Conservation (phyloP, 2,113 vertebrate species). For the Pyrgilauda ruficollis region DNA sequence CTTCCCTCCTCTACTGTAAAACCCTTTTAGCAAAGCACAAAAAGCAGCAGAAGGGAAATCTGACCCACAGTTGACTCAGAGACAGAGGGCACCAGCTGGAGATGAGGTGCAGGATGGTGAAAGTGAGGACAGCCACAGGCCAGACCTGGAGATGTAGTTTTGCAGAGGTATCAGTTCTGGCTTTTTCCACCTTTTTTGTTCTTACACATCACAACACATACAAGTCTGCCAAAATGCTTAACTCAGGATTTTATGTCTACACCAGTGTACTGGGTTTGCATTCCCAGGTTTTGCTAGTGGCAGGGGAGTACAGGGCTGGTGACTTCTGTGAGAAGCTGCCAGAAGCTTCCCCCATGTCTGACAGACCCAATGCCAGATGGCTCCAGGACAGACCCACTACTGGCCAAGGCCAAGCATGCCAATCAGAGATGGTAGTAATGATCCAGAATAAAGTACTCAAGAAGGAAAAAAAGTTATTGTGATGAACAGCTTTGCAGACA, state of each 20-base stretch:
- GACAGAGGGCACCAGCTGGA: accelerated
- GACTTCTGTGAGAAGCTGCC: background rate
- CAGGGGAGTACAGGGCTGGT: background rate
- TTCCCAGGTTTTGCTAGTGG: background rate
- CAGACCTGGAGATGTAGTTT: background rate
- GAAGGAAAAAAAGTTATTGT: background rate
- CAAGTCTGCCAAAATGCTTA: background rate
- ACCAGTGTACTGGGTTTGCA: background rate
- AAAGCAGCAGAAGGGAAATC: background rate
- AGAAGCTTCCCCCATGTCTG: background rate
- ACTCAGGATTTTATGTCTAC: background rate
- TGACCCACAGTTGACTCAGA: accelerated
- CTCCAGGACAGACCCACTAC: background rate
- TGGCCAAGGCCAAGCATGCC: background rate
- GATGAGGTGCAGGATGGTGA: background rate
- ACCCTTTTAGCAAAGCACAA: background rate
- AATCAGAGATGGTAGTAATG: background rate
- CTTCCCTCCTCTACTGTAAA: background rate
- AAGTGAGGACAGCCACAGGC: background rate
- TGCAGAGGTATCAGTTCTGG: background rate
- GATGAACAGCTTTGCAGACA: background rate
- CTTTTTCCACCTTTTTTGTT: background rate
- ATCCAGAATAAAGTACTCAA: background rate
- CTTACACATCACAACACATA: background rate
- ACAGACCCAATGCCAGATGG: accelerated